Conservation (phyloP, 1,140 invertebrate species). For the Rhopalosiphum maidis region DNA sequence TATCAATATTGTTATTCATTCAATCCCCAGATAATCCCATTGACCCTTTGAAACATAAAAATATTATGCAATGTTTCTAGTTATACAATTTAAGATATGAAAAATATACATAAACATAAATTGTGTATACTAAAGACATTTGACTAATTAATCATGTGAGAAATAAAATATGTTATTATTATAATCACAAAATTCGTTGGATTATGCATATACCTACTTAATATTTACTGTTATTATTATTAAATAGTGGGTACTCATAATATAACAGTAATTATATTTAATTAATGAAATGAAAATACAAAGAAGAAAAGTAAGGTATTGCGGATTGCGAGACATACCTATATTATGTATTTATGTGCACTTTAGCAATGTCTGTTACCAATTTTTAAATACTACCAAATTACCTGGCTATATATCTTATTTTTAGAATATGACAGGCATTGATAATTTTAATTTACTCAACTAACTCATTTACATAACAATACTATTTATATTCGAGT, state of each 20-base stretch:
- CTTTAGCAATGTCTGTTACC: background rate
- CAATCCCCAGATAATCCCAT: conserved; percentile 11
- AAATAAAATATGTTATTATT: background rate
- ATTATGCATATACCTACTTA: background rate
- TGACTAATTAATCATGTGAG: background rate
- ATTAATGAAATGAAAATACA: background rate
- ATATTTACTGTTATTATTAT: background rate
- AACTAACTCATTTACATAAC: background rate
- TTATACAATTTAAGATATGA: background rate
- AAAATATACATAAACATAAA: background rate
- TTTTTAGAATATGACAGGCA: conserved; percentile 18
- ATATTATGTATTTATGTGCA: background rate
- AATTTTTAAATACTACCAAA: background rate
- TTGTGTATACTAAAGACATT: background rate
- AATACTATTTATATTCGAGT: conserved; percentile 21
- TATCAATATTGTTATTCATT: background rate
- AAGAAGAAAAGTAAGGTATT: background rate
- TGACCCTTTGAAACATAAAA: conserved; percentile 8
- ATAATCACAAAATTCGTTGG: background rate
- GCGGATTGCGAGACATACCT: background rate
- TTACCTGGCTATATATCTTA: background rate
- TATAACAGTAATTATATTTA: background rate
- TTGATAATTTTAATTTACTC: conserved; percentile 9
- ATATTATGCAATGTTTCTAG: background rate
- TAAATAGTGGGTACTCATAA: background rate